Percentiles rank a stretch among this genome's conserved stretches.
phyloP scores from a whole-genome alignment of 2,113 vertebrate species.

The Rhinoptilus africanus region DNA sequence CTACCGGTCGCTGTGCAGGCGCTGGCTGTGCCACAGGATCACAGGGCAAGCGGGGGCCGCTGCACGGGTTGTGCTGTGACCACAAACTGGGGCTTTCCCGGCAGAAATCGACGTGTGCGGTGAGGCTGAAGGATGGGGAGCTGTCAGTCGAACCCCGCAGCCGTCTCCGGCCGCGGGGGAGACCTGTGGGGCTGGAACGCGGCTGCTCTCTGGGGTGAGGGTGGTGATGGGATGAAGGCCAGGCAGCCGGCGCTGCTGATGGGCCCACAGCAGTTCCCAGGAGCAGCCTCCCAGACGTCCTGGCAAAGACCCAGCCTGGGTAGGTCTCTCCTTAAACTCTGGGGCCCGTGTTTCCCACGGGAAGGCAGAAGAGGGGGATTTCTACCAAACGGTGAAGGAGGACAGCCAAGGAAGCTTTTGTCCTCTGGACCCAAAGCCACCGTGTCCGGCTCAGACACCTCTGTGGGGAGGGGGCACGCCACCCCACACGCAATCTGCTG shows the following conservation, averaged over 20 bases:
- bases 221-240: not conserved
- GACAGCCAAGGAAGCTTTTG: not conserved
- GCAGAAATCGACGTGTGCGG: fast-evolving
- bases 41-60: fast-evolving
- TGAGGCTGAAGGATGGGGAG: fast-evolving
- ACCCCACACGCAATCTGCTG: not conserved
- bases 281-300: fast-evolving
- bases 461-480: not conserved
- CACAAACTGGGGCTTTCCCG: not conserved
- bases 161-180: fast-evolving
- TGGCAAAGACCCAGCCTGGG: not conserved
- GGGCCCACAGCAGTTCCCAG: fast-evolving
- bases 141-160: fast-evolving
- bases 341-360: not conserved
- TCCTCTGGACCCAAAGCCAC: not conserved
- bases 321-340: not conserved
- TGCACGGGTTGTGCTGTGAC: not conserved
- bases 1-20: not conserved
- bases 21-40: not conserved
- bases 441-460: not conserved
- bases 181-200: not conserved
- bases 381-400: not conserved
- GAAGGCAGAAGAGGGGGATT: not conserved
- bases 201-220: not conserved
- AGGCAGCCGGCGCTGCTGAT: fast-evolving